Evolutionary conservation across 1,140 invertebrate genomes (phyloP), one percentile per base, ranked within the genome.

Genomic region (Drosophila repleta): DNA sequence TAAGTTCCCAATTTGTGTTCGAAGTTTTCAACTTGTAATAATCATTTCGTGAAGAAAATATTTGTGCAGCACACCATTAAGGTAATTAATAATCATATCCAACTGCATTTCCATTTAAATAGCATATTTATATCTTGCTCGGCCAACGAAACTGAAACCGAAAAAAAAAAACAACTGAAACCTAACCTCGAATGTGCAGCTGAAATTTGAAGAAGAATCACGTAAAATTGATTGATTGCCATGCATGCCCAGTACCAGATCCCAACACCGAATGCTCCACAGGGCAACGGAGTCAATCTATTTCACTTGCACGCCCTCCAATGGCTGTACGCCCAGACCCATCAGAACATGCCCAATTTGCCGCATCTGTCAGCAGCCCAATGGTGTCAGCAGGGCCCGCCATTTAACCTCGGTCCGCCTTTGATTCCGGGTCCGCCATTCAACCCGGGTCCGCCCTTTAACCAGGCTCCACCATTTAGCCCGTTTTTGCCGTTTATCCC

Each of bases 231-330:
- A 51, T 2, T 32, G 15, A 52, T 18, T 52, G 15, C 1, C 8
- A 52, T 52, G 49, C 4, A 32, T 17, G 24, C 21, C 2, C 21
- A 52, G 29, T 17, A 46, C 45, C 43, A 20, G 11, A 46, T 5
- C 8, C 24, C 24, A 32, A 7, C 8, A 11, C 4, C 24, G 1
- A 17, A 1, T 11, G 15, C 8, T 0, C 24, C 11, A 18, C 48
- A 17, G 2, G 3, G 5, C 5, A 32, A 29, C 10, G 20, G 5
- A 17, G 7, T 51, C 8, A 32, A 51, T 18, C 6, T 51, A 7
- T 51, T 51, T 24, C 48, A 51, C 18, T 4, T 52, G 26, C 49
- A 48, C 2, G 46, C 21, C 7, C 21, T 48, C 2, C 13, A 52
- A 4, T 52, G 49, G 26, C 24, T 32, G 6, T 52, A 52, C 10